Percentiles rank a stretch among this genome's conserved stretches.
Conservation (phyloP, 2,797 vertebrate species). For the Odontamblyopus rebecca region DNA sequence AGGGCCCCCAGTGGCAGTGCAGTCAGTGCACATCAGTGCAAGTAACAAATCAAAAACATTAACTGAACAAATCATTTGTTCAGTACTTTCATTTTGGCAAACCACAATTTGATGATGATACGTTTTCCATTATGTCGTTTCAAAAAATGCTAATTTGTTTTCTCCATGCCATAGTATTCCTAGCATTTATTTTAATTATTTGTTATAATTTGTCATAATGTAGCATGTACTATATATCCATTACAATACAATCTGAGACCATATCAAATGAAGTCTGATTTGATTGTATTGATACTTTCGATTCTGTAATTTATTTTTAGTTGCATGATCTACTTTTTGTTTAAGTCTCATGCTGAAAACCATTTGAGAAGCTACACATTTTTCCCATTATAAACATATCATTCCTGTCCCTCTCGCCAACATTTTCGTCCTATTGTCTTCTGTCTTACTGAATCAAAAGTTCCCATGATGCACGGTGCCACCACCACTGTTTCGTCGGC, state of each 20-base stretch:
- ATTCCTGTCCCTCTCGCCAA: conserved; percentile 86
- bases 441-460: conserved; percentile 95
- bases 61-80: background rate
- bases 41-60: no score
- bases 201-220: conserved; percentile 65
- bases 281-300: conserved; percentile 72
- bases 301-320: conserved; percentile 65
- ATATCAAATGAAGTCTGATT: conserved; percentile 76
- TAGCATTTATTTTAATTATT: background rate
- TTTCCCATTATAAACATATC: conserved; percentile 89
- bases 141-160: background rate
- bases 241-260: conserved; percentile 68
- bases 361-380: conserved; percentile 77
- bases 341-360: conserved; percentile 86
- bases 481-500: conserved; percentile 96
- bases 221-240: conserved; percentile 57
- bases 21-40: no score
- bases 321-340: conserved; percentile 87
- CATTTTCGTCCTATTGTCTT: conserved; percentile 84
- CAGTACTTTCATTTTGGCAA: background rate
- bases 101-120: background rate
- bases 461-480: conserved; percentile 99
- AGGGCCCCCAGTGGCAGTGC: no score
- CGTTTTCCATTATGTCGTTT: background rate
- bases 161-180: background rate